Percentiles rank a stretch among this genome's conserved stretches.
These are phyloP conservation scores for Eristalis tenax DNA, from an alignment of 2,888 invertebrate genomes.

Conservation along the genomic window DNA sequence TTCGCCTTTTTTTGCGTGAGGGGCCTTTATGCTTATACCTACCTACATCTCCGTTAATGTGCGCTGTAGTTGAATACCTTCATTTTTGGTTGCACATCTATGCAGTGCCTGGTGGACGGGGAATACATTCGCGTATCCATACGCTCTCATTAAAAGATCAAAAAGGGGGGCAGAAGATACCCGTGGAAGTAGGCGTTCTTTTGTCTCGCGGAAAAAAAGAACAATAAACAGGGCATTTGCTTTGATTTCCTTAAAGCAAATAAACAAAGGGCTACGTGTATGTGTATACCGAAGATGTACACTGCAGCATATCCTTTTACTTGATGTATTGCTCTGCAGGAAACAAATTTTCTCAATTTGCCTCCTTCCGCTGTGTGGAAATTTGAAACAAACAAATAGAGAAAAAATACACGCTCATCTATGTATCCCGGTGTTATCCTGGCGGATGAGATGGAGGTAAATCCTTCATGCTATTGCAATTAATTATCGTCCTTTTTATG, in stretches of 20 bases:
- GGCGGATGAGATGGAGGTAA: slow-evolving; percentile 6
- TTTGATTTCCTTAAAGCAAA: slow-evolving; percentile 30
- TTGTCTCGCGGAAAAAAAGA: slow-evolving; percentile 45
- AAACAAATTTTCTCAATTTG: slow-evolving; percentile 48
- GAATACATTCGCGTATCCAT: not conserved
- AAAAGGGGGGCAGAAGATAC: not conserved
- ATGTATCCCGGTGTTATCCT: slow-evolving; percentile 4
- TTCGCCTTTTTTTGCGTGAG: slow-evolving; percentile 32
- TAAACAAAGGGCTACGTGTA: not conserved
- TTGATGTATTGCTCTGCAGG: slow-evolving; percentile 53
- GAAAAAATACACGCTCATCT: slow-evolving; percentile 10
- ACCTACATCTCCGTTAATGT: slow-evolving; percentile 37
- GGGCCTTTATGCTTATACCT: slow-evolving; percentile 41
- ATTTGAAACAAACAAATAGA: slow-evolving; percentile 29
- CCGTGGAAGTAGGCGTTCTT: slow-evolving; percentile 51
- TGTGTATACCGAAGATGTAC: not conserved
- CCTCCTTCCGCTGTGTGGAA: slow-evolving; percentile 26
- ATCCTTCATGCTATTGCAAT: slow-evolving; percentile 52
- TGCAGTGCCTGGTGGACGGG: not conserved
- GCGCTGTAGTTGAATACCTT: not conserved
- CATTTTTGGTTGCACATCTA: slow-evolving; percentile 13
- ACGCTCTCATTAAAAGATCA: not conserved
- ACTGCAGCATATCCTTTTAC: slow-evolving; percentile 28
- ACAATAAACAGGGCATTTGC: slow-evolving; percentile 55
- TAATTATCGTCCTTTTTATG: slow-evolving; percentile 50